Percentiles rank a stretch among this genome's conserved stretches.
These are phyloP conservation scores for Chymomyza fuscimana DNA, from an alignment of 2,888 invertebrate species.

Conservation along the genomic window DNA sequence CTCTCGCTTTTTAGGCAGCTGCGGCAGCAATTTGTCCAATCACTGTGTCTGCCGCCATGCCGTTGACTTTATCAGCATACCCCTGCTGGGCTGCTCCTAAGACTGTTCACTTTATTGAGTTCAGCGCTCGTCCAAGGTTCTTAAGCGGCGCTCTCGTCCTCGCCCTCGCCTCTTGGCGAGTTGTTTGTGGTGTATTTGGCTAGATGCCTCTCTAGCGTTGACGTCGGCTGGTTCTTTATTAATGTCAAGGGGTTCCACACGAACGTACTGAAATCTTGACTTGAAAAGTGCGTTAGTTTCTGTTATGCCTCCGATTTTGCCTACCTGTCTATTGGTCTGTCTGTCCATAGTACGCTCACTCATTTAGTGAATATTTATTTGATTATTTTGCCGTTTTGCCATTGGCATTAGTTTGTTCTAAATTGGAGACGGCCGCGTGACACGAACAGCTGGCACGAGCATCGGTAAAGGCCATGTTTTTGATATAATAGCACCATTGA, in stretches of 20 bases:
- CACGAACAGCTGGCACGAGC: neutral
- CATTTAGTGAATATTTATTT: conserved; percentile 34
- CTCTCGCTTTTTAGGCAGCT: conserved; percentile 5
- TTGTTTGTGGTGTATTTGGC: neutral
- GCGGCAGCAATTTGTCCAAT: conserved; percentile 24
- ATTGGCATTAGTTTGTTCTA: neutral
- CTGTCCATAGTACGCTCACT: neutral
- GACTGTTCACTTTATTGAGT: conserved; percentile 62
- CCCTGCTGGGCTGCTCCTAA: conserved; percentile 33
- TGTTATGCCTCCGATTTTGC: conserved; percentile 47
- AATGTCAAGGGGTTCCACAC: conserved; percentile 74
- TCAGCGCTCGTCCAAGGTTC: conserved; percentile 64
- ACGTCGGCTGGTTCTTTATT: conserved; percentile 51
- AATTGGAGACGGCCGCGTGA: neutral
- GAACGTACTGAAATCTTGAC: conserved; percentile 43
- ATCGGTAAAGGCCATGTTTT: neutral
- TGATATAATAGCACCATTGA: neutral
- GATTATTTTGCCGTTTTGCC: conserved; percentile 1
- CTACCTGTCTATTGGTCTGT: neutral
- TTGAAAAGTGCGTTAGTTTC: conserved; percentile 72
- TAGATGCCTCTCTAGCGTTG: conserved; percentile 3
- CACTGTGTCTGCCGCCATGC: conserved; percentile 23
- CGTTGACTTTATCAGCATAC: conserved; percentile 12
- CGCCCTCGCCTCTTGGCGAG: neutral
- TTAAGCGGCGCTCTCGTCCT: conserved; percentile 46